phyloP scores from a whole-genome alignment of 2,888 invertebrate genomes.

The Koerneria pararmatus region DNA sequence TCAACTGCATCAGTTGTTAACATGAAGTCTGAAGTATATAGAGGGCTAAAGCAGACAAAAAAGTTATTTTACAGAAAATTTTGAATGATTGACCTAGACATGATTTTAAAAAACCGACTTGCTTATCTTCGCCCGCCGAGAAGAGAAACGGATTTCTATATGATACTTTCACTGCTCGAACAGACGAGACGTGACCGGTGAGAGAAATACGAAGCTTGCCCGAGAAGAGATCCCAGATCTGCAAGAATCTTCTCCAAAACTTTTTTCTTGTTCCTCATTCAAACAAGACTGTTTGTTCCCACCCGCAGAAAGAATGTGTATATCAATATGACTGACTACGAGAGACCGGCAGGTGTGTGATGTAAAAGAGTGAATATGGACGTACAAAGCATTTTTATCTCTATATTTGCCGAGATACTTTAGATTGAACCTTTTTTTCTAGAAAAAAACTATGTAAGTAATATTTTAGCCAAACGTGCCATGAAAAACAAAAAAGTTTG shows the following conservation, averaged over 20 bases:
- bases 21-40: not conserved
- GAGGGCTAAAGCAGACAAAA: not conserved
- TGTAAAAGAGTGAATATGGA: too few relatives aligned
- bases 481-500: too few relatives aligned
- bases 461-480: too few relatives aligned
- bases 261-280: too few relatives aligned
- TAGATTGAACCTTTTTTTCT: too few relatives aligned
- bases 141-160: constrained; percentile 92
- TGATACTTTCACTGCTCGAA: constrained; percentile 89
- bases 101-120: constrained; percentile 61
- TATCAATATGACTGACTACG: constrained; percentile 4
- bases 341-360: not conserved
- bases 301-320: too few relatives aligned
- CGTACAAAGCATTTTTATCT: too few relatives aligned
- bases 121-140: constrained; percentile 96
- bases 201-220: constrained; percentile 92
- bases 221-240: constrained; percentile 94
- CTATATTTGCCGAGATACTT: too few relatives aligned
- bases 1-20: not conserved
- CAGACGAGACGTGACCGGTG: constrained; percentile 96
- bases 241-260: constrained; percentile 27
- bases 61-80: not conserved
- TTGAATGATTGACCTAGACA: not conserved
- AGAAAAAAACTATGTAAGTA: too few relatives aligned
- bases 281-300: constrained; percentile 14